Evolutionary conservation across 2,113 vertebrate species (phyloP).

Genomic region (Ammodytes marinus): DNA sequence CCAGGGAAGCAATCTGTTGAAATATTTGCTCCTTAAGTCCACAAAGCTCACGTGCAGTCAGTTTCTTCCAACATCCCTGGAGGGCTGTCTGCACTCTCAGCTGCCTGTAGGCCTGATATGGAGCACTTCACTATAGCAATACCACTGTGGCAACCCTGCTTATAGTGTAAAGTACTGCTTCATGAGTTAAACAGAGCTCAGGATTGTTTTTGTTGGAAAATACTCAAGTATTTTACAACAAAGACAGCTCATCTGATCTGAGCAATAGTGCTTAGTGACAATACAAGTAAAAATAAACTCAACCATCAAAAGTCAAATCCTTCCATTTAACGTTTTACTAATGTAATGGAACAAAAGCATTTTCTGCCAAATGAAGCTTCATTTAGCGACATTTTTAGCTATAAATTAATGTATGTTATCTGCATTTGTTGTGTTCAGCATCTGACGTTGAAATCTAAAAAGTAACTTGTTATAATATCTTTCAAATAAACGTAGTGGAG

Average conservation of each 20-base stretch:
- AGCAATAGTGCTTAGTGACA: neutral
- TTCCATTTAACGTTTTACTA: neutral
- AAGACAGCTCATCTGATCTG: neutral
- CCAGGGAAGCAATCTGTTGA: conserved; percentile 42
- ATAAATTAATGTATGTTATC: neutral
- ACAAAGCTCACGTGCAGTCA: conserved; percentile 48
- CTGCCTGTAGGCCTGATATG: conserved; percentile 9
- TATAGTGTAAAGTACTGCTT: neutral
- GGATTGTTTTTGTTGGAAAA: neutral
- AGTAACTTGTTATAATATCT: neutral
- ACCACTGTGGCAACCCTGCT: conserved; percentile 28
- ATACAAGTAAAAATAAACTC: neutral
- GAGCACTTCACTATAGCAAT: conserved; percentile 17
- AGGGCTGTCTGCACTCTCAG: conserved; percentile 22
- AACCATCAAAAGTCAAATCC: neutral
- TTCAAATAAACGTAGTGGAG: neutral
- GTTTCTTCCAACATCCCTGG: conserved; percentile 29
- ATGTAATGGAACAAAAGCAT: neutral
- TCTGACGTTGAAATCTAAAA: neutral
- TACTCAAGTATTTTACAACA: neutral
- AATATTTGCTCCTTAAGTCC: conserved; percentile 33
- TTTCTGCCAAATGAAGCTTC: no score
- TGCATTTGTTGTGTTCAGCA: neutral
- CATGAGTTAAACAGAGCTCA: neutral
- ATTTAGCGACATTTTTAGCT: neutral